phyloP scores from a whole-genome alignment of 2,888 invertebrate genomes.

The Parnassius apollo region DNA sequence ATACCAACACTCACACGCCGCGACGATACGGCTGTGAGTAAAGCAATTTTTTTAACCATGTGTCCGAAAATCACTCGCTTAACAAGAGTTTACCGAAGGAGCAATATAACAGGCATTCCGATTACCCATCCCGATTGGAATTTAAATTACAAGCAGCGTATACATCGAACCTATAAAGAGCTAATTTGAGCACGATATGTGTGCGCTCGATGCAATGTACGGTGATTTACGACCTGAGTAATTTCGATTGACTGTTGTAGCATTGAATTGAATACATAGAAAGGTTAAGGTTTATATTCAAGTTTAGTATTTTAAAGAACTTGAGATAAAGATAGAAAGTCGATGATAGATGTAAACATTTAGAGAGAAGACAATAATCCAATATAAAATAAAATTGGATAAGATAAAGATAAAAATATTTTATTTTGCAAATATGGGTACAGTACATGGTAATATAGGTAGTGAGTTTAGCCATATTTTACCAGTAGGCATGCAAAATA shows the following conservation, averaged over 20 bases:
- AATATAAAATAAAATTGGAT: too few relatives aligned
- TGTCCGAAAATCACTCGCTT: background rate
- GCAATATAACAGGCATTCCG: slow-evolving; percentile 8
- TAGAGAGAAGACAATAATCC: background rate
- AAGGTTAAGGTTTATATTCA: slow-evolving; percentile 19
- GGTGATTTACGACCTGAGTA: slow-evolving; percentile 18
- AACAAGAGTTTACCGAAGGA: slow-evolving; percentile 10
- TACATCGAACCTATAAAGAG: slow-evolving; percentile 18
- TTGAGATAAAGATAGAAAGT: slow-evolving; percentile 7
- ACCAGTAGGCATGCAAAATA: too few relatives aligned
- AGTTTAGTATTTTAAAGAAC: slow-evolving; percentile 12
- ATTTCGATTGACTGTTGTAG: slow-evolving; percentile 21
- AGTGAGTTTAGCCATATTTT: too few relatives aligned
- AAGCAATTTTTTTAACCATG: too few relatives aligned
- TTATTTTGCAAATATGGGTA: too few relatives aligned
- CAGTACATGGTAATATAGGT: too few relatives aligned
- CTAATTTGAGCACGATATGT: slow-evolving; percentile 16
- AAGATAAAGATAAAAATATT: too few relatives aligned
- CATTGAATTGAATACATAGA: slow-evolving; percentile 18
- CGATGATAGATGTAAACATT: background rate
- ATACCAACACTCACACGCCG: too few relatives aligned
- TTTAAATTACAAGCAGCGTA: slow-evolving; percentile 20
- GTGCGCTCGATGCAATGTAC: slow-evolving; percentile 23
- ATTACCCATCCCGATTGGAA: slow-evolving; percentile 13
- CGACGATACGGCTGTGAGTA: too few relatives aligned